phyloP scores from a whole-genome alignment of 1,140 invertebrate species.

The Listronotus oregonensis region DNA sequence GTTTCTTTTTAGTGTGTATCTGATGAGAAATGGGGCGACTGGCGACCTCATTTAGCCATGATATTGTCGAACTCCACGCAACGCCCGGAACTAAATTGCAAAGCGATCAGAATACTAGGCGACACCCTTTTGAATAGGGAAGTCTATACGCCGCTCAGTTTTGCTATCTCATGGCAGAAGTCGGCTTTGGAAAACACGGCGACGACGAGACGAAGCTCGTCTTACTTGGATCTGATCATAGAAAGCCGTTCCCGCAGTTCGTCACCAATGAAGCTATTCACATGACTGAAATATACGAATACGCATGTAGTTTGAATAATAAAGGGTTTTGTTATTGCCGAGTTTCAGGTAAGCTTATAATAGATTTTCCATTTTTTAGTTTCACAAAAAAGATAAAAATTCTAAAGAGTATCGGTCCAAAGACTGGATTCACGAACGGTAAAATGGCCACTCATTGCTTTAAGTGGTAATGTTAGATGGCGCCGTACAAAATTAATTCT shows the following conservation, averaged over 20 bases:
- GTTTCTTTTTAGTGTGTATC: slow-evolving; percentile 66
- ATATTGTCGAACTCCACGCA: slow-evolving; percentile 86
- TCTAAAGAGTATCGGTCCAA: no score
- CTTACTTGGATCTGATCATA: slow-evolving; percentile 75
- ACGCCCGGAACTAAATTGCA: slow-evolving; percentile 79
- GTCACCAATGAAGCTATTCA: slow-evolving; percentile 84
- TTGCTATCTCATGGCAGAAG: slow-evolving; percentile 88
- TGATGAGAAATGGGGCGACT: slow-evolving; percentile 93
- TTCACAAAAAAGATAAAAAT: no score
- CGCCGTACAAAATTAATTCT: no score
- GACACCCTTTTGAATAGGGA: slow-evolving; percentile 69
- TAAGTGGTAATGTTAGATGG: no score
- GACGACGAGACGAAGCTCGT: slow-evolving; percentile 69
- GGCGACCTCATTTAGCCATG: slow-evolving; percentile 94
- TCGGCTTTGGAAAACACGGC: slow-evolving; percentile 64
- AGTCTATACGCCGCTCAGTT: slow-evolving; percentile 89
- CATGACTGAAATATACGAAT: slow-evolving; percentile 94
- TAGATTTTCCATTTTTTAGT: no score
- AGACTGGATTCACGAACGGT: no score
- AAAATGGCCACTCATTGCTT: no score
- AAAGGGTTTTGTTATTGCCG: slow-evolving; percentile 72
- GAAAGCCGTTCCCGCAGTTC: slow-evolving; percentile 69
- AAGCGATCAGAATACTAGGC: slow-evolving; percentile 80
- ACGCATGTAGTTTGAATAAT: slow-evolving; percentile 81
- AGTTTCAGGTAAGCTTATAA: slow-evolving; percentile 68